These are phyloP conservation scores for Lobophora halterata DNA, from an alignment of 2,888 invertebrate species.

Conservation along the genomic window DNA sequence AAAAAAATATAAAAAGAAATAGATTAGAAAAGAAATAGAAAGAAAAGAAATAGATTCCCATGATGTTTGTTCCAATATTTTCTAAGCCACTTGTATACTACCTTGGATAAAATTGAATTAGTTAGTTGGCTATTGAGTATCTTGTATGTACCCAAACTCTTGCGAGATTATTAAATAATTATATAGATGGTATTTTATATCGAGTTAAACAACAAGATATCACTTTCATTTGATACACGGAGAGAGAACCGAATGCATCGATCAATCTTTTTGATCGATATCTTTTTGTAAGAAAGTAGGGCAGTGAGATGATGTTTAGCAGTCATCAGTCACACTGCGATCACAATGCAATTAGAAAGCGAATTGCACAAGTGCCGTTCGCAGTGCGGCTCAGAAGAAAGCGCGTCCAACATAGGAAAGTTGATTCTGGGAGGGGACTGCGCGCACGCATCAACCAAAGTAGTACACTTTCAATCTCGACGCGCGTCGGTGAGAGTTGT, in stretches of 20 bases:
- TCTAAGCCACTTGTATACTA: too few species aligned
- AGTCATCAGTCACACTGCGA: slow-evolving; percentile 62
- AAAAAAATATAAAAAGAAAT: too few species aligned
- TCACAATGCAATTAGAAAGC: slow-evolving; percentile 80
- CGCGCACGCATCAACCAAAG: slow-evolving; percentile 74
- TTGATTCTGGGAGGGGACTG: slow-evolving; percentile 54
- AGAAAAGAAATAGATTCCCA: too few species aligned
- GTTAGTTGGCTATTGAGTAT: too few species aligned
- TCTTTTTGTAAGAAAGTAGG: slow-evolving; percentile 55
- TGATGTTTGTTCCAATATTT: too few species aligned
- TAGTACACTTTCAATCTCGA: slow-evolving; percentile 79
- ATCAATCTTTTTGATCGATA: slow-evolving; percentile 39
- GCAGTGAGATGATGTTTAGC: slow-evolving; percentile 61
- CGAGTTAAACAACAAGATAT: background rate
- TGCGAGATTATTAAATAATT: too few species aligned
- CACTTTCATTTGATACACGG: slow-evolving; percentile 30
- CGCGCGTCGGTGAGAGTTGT: slow-evolving; percentile 78
- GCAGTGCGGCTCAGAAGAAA: slow-evolving; percentile 64
- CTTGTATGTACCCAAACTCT: too few species aligned
- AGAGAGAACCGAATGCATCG: slow-evolving; percentile 31
- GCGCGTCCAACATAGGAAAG: slow-evolving; percentile 74
- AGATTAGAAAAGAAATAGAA: too few species aligned
- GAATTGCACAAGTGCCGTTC: slow-evolving; percentile 70
- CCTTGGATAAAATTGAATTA: too few species aligned
- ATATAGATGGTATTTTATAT: background rate